A percentile compares a stretch with the other conserved stretches of the same genome.
Conservation (phyloP, 1,140 invertebrate species). For the Pogonus chalceus region DNA sequence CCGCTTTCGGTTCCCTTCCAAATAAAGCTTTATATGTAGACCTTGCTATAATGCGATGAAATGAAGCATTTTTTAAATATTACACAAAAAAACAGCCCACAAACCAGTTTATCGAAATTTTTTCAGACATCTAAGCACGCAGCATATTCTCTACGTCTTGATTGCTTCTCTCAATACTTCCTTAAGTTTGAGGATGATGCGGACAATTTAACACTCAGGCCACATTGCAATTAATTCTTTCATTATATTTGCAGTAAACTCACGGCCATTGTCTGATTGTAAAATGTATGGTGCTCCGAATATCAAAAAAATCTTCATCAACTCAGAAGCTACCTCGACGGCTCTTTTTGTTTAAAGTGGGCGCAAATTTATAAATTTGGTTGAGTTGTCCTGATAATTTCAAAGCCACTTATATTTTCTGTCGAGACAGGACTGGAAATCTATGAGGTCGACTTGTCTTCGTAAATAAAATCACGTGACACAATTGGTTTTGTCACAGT, state of each 20-base stretch:
- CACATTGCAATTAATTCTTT: conserved; percentile 18
- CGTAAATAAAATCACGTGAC: conserved; percentile 4
- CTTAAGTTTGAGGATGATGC: conserved; percentile 22
- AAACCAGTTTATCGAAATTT: conserved; percentile 19
- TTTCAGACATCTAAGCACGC: conserved; percentile 16
- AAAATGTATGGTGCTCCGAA: too few relatives aligned
- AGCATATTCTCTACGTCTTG: conserved; percentile 19
- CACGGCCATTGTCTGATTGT: conserved; percentile 22
- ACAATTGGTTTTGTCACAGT: too few relatives aligned
- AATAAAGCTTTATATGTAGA: conserved; percentile 22
- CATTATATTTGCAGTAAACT: conserved; percentile 19
- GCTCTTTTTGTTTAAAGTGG: conserved; percentile 23
- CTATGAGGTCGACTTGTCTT: conserved; percentile 19
- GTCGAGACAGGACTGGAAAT: conserved; percentile 17
- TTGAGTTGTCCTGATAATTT: conserved; percentile 25
- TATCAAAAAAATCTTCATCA: too few relatives aligned
- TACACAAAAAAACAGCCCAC: conserved; percentile 22
- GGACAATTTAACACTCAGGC: conserved; percentile 22
- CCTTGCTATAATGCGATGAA: conserved; percentile 20
- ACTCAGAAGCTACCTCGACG: too few relatives aligned
- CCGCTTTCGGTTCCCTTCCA: conserved; percentile 20
- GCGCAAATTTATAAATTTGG: conserved; percentile 24
- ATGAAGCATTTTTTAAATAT: conserved; percentile 22
- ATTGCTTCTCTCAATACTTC: conserved; percentile 21
- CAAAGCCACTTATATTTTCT: too few relatives aligned